phyloP scores from a whole-genome alignment of 2,113 vertebrate genomes.

The Microtus oregoni region DNA sequence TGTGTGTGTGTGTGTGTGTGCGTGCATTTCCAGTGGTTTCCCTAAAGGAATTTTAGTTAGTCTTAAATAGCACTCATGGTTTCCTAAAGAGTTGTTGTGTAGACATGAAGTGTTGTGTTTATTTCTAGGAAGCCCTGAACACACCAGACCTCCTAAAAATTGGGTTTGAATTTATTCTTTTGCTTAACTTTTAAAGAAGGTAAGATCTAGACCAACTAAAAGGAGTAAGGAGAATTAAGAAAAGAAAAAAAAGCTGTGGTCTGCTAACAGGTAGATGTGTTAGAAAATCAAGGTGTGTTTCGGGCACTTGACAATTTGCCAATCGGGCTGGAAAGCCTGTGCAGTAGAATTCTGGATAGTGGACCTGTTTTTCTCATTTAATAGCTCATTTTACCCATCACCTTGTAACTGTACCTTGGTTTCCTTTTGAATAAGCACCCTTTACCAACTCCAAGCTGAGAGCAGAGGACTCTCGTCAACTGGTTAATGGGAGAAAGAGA shows the following conservation, averaged over 20 bases:
- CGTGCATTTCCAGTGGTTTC: background rate
- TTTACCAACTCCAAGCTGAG: background rate
- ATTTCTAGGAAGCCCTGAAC: conserved; percentile 1
- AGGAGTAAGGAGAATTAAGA: background rate
- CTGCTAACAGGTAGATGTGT: conserved; percentile 33
- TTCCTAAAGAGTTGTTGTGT: background rate
- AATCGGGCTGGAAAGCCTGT: background rate
- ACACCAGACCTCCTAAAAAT: background rate
- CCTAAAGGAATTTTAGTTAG: background rate
- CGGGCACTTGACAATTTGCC: background rate
- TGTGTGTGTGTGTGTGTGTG: background rate
- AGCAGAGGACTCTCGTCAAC: background rate
- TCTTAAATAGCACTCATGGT: conserved; percentile 34
- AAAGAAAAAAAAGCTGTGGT: background rate
- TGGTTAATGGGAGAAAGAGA: background rate
- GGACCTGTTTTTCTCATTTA: background rate
- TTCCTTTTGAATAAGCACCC: background rate
- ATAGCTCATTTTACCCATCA: background rate
- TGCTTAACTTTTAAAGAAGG: conserved; percentile 50
- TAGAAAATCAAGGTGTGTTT: background rate
- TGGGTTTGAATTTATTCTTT: background rate
- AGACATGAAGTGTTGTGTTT: background rate
- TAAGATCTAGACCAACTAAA: conserved; percentile 17
- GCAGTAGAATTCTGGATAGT: background rate
- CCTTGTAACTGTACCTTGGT: background rate